A percentile compares a stretch with the other conserved stretches of the same genome.
Evolutionary conservation across 2,113 vertebrate genomes (phyloP).

Genomic region (Spermophilus dauricus): DNA sequence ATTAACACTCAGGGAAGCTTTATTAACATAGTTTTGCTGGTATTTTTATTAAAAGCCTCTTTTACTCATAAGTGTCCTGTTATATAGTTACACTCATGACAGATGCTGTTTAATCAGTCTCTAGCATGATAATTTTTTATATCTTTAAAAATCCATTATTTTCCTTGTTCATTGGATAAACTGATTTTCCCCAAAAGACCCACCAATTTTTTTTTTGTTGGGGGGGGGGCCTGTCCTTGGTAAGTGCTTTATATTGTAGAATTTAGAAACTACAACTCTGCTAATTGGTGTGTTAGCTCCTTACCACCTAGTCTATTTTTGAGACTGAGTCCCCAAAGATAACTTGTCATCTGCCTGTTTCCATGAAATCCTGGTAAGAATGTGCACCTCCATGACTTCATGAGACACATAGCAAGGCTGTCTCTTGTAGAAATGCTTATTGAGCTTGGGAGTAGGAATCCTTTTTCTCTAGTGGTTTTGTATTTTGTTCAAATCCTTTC

Average conservation of each 20-base stretch:
- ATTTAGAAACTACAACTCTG: neutral
- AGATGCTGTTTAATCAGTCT: neutral
- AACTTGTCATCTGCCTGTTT: neutral
- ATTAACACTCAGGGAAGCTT: neutral
- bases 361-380: constrained; percentile 2
- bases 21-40: neutral
- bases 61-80: neutral
- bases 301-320: neutral
- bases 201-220: neutral
- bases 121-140: constrained; percentile 27
- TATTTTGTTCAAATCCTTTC: neutral
- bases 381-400: neutral
- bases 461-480: neutral
- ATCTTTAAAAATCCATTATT: neutral
- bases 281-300: neutral
- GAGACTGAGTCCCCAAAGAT: neutral
- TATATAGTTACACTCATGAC: neutral
- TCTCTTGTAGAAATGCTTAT: neutral
- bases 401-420: neutral
- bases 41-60: constrained; percentile 1
- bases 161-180: neutral
- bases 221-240: neutral
- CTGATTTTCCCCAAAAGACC: neutral
- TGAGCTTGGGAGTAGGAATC: neutral
- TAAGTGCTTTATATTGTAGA: neutral